A percentile compares a stretch with the other conserved stretches of the same genome.
phyloP scores from a whole-genome alignment of 1,140 invertebrate species.

The Plectus sambesii region DNA sequence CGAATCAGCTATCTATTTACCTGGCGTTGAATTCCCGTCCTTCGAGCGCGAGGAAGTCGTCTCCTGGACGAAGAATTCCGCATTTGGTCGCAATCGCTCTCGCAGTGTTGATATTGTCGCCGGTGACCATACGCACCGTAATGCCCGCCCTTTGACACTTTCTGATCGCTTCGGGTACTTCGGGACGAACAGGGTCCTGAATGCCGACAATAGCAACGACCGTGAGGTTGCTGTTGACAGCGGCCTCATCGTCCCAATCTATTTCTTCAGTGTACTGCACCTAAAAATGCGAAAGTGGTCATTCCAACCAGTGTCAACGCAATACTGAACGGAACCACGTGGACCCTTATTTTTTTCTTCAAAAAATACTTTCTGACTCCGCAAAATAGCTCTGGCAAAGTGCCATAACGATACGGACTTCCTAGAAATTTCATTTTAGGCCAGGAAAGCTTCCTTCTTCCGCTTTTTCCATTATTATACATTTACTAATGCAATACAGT shows the following conservation, averaged over 20 bases:
- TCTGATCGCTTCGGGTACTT: conserved; percentile 73
- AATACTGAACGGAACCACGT: too few relatives aligned
- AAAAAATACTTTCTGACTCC: too few relatives aligned
- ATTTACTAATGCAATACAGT: too few relatives aligned
- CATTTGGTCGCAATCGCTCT: conserved; percentile 81
- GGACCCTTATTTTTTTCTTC: too few relatives aligned
- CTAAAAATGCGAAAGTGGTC: not conserved
- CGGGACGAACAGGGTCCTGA: conserved; percentile 56
- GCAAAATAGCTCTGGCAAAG: too few relatives aligned
- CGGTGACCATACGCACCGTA: conserved; percentile 95
- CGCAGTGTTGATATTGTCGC: conserved; percentile 45
- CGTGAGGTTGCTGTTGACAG: conserved; percentile 28
- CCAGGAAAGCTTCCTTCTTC: too few relatives aligned
- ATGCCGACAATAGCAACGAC: conserved; percentile 44
- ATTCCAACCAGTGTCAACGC: not conserved
- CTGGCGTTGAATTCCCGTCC: conserved; percentile 52
- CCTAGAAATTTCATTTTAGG: too few relatives aligned
- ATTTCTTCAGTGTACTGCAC: conserved; percentile 22
- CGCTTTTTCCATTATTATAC: too few relatives aligned
- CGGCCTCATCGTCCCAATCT: conserved; percentile 45
- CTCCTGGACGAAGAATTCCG: conserved; percentile 62
- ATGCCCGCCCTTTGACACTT: conserved; percentile 95
- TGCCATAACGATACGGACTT: too few relatives aligned
- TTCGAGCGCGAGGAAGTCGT: conserved; percentile 43
- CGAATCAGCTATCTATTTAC: conserved; percentile 67